Evolutionary conservation across 30 jellyfish, hydroid and myxozoan genomes (phyloP).

Genomic region (Clytia hemisphaerica): DNA sequence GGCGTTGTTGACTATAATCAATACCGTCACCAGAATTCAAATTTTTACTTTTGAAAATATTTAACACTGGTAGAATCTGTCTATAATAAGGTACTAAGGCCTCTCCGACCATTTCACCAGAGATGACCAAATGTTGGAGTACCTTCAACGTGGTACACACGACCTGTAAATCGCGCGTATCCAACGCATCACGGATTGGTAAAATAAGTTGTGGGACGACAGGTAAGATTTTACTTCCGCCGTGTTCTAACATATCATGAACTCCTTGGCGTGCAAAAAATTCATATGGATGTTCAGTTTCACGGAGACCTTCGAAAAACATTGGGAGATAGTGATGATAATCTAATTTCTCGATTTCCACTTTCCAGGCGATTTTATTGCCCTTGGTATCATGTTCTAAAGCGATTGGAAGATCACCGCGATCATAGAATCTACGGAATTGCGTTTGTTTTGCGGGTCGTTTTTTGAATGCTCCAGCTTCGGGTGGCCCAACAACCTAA

Average conservation of each 20-base stretch:
- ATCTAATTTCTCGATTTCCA: slow-evolving; percentile 85
- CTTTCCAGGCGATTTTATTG: slow-evolving; percentile 92
- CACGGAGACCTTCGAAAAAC: slow-evolving; percentile 85
- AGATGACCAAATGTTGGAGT: slow-evolving; percentile 73
- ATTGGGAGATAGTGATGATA: slow-evolving; percentile 90
- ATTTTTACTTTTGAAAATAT: slow-evolving; percentile 75
- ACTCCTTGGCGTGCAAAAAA: slow-evolving; percentile 93
- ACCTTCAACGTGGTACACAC: slow-evolving; percentile 80
- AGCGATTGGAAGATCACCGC: slow-evolving; percentile 94
- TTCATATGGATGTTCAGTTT: slow-evolving; percentile 82
- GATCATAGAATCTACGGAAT: slow-evolving; percentile 72
- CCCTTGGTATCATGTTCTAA: slow-evolving; percentile 95
- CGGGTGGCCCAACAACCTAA: slow-evolving; percentile 89
- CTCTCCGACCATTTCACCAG: slow-evolving; percentile 97
- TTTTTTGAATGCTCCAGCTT: slow-evolving; percentile 83
- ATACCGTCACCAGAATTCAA: slow-evolving; percentile 82
- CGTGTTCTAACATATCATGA: slow-evolving; percentile 89
- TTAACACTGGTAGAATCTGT: slow-evolving; percentile 77
- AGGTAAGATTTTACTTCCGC: slow-evolving; percentile 75
- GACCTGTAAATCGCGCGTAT: slow-evolving; percentile 60
- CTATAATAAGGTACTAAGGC: slow-evolving; percentile 93
- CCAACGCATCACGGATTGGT: slow-evolving; percentile 84
- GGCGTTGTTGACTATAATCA: slow-evolving; percentile 89
- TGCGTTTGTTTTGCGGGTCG: slow-evolving; percentile 82
- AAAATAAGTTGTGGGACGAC: slow-evolving; percentile 90